Evolutionary conservation across 2,888 invertebrate genomes (phyloP), one percentile per base, ranked within the genome.

Genomic region (Gerris lacustris): DNA sequence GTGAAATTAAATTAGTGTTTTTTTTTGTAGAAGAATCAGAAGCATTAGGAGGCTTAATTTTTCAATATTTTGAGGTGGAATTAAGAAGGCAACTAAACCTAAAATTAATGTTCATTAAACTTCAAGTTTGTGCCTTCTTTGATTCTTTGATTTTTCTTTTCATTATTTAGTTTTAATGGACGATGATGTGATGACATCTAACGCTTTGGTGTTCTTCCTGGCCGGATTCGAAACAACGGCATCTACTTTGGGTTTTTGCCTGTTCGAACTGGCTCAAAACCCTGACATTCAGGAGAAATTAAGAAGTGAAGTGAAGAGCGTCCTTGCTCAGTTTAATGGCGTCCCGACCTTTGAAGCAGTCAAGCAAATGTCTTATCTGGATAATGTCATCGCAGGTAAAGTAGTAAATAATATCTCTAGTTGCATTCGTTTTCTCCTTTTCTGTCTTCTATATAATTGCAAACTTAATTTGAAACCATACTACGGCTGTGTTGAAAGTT

Each of bases 211-310:
- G 0, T 83, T 85, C 74, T 83, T 83, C 72, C 72, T 82, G 2
- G 84, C 84, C 43, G 84, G 84, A 1, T 83, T 81, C 73, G 84
- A 84, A 75, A 84, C 84, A 0, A 82, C 83, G 0, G 84, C 85
- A 0, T 82, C 85, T 0, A 84, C 85, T 0, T 80, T 86, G 67
- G 82, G 84, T 45, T 85, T 84, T 76, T 78, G 83, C 5, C 79
- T 85, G 66, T 81, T 85, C 76, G 84, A 85, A 78, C 77, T 86
- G 67, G 83, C 84, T 0, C 79, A 83, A 0, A 79, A 85, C 73
- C 83, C 80, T 5, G 78, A 82, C 9, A 76, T 83, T 9, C 85
- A 85, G 73, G 77, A 81, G 0, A 82, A 78, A 75, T 73, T 86
- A 77, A 78, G 82, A 6, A 68, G 75, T 0, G 86, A 86, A 77